Conservation (phyloP, 2,113 vertebrate species). For the Solenodon paradoxus region DNA sequence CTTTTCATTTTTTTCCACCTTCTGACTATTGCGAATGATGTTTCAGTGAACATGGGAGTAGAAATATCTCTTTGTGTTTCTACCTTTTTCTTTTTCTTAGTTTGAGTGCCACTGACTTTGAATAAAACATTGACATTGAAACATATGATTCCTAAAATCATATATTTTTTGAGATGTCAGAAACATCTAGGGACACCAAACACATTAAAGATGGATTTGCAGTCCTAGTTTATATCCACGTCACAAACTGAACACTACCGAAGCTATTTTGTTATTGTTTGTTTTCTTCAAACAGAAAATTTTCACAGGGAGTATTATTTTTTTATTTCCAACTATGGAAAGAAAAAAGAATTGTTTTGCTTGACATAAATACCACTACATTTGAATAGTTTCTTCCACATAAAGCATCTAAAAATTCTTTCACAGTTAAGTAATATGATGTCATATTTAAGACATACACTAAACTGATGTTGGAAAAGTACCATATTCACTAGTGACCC, state of each 20-base stretch:
- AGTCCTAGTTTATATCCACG: slow-evolving; percentile 29
- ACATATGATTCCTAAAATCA: neutral
- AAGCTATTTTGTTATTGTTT: slow-evolving; percentile 51
- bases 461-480: slow-evolving; percentile 5
- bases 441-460: slow-evolving; percentile 20
- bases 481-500: neutral
- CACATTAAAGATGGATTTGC: neutral
- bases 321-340: slow-evolving; percentile 47
- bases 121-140: slow-evolving; percentile 25
- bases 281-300: slow-evolving; percentile 54
- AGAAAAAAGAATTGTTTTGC: slow-evolving; percentile 4
- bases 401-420: slow-evolving; percentile 28
- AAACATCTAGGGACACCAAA: neutral
- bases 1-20: neutral
- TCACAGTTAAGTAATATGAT: slow-evolving; percentile 22
- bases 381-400: neutral
- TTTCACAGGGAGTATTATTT: slow-evolving; percentile 47
- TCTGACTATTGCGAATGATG: neutral
- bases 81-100: neutral
- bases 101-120: slow-evolving; percentile 17
- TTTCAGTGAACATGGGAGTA: neutral
- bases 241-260: slow-evolving; percentile 48
- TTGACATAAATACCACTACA: neutral
- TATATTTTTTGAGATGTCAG: neutral
- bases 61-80: neutral